These are phyloP conservation scores for Takifugu flavidus DNA, from an alignment of 2,113 vertebrate species.

Conservation along the genomic window DNA sequence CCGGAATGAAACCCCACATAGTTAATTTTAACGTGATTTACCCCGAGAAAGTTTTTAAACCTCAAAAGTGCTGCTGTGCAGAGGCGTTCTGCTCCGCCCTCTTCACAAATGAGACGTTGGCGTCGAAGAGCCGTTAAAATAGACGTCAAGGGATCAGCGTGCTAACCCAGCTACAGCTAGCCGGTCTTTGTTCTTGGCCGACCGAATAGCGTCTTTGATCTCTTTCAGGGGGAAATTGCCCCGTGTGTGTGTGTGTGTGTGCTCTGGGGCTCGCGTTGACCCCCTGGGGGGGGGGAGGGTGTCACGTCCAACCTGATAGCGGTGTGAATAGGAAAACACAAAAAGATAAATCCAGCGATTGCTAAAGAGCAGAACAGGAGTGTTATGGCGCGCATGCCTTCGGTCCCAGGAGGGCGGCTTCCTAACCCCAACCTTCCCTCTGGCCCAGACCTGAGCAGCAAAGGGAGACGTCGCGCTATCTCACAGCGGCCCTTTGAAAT, in stretches of 20 bases:
- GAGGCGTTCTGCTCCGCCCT: constrained; percentile 26
- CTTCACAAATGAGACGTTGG: constrained; percentile 47
- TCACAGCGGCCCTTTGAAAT: constrained; percentile 72
- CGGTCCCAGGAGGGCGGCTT: constrained; percentile 74
- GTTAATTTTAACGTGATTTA: constrained; percentile 30
- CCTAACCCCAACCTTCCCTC: constrained; percentile 62
- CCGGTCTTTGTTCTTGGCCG: constrained; percentile 44
- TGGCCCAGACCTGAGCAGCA: constrained; percentile 61
- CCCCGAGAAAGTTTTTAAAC: constrained; percentile 8
- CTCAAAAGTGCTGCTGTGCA: constrained; percentile 8
- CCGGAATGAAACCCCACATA: constrained; percentile 19
- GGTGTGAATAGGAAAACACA: constrained; percentile 66
- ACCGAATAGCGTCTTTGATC: constrained; percentile 72
- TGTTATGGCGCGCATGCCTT: constrained; percentile 74
- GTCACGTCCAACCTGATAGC: constrained; percentile 66
- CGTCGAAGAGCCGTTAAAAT: constrained; percentile 32
- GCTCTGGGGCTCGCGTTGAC: constrained; percentile 27
- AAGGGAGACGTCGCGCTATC: constrained; percentile 58
- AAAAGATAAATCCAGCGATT: constrained; percentile 66
- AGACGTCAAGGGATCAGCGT: constrained; percentile 31
- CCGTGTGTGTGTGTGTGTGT: constrained; percentile 23
- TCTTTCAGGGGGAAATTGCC: constrained; percentile 47
- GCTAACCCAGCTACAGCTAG: constrained; percentile 33
- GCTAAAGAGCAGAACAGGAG: constrained; percentile 74
- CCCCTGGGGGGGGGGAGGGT: constrained; percentile 24